phyloP scores from a whole-genome alignment of 1,140 invertebrate genomes.

The Ceratoteleas bidentatus region DNA sequence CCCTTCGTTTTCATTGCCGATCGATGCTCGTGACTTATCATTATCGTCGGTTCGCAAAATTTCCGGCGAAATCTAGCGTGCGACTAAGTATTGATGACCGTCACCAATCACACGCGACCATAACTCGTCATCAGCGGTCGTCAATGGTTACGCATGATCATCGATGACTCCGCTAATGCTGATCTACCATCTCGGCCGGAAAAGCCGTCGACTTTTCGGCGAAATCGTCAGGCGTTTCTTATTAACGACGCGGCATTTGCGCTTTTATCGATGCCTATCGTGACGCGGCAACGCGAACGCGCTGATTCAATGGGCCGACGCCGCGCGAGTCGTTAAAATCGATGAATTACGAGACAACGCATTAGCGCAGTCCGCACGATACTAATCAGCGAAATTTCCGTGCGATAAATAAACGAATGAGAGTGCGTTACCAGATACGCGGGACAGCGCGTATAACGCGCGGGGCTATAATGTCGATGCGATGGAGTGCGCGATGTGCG shows the following conservation, averaged over 20 bases:
- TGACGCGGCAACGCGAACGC: constrained; percentile 61
- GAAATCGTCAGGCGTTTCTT: constrained; percentile 37
- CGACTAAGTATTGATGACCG: constrained; percentile 57
- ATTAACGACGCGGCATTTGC: constrained; percentile 61
- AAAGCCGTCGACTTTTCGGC: constrained; percentile 3
- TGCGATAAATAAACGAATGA: constrained; percentile 76
- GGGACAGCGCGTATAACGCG: constrained; percentile 64
- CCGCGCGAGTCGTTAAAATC: constrained; percentile 76
- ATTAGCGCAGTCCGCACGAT: constrained; percentile 80
- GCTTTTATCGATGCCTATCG: constrained; percentile 65
- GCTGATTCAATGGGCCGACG: constrained; percentile 78
- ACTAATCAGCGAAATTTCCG: constrained; percentile 80
- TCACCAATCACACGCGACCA: constrained; percentile 43
- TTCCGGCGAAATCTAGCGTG: constrained; percentile 48
- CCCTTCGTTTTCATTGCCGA: constrained; percentile 32
- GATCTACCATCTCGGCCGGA: background rate
- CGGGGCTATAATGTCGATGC: constrained; percentile 74
- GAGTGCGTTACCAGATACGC: constrained; percentile 75
- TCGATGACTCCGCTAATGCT: constrained; percentile 45
- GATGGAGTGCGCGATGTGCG: constrained; percentile 72
- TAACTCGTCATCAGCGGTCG: constrained; percentile 57
- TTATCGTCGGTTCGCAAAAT: constrained; percentile 54
- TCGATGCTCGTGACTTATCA: constrained; percentile 52
- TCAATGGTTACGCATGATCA: constrained; percentile 57
- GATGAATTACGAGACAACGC: constrained; percentile 80